These are phyloP conservation scores for Cancer borealis DNA, from an alignment of 2,888 invertebrate species.

Conservation along the genomic window DNA sequence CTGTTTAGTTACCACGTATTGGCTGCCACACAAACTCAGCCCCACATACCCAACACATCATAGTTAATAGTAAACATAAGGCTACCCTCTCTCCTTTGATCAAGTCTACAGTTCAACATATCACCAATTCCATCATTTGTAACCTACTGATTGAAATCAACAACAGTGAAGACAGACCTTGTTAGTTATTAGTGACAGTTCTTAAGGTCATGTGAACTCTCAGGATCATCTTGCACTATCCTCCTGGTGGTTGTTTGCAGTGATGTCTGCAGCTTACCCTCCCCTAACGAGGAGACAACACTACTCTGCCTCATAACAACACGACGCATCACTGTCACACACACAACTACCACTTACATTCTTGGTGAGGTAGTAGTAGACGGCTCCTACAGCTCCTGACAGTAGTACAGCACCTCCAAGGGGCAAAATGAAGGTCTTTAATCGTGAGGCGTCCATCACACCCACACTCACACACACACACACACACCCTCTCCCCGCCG, in stretches of 20 bases:
- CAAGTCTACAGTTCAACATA: too few species aligned
- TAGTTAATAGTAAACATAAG: too few species aligned
- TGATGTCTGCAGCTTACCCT: background rate
- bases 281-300: background rate
- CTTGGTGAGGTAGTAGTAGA: slow-evolving; percentile 64
- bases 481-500: background rate
- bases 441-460: slow-evolving; percentile 51
- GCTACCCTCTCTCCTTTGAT: too few species aligned
- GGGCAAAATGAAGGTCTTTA: slow-evolving; percentile 45
- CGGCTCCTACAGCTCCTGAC: slow-evolving; percentile 63
- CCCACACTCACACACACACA: background rate
- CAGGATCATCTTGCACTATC: background rate
- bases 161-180: background rate
- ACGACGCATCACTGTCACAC: background rate
- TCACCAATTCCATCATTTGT: background rate
- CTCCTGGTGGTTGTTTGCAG: background rate
- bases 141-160: background rate
- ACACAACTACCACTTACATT: slow-evolving; percentile 32
- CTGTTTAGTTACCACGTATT: too few species aligned
- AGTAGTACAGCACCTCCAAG: slow-evolving; percentile 63
- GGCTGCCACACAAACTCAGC: too few species aligned
- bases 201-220: background rate
- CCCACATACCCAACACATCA: too few species aligned
- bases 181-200: background rate
- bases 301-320: background rate